phyloP scores from a whole-genome alignment of 2,888 invertebrate genomes.

The Pandemis cinnamomeana region DNA sequence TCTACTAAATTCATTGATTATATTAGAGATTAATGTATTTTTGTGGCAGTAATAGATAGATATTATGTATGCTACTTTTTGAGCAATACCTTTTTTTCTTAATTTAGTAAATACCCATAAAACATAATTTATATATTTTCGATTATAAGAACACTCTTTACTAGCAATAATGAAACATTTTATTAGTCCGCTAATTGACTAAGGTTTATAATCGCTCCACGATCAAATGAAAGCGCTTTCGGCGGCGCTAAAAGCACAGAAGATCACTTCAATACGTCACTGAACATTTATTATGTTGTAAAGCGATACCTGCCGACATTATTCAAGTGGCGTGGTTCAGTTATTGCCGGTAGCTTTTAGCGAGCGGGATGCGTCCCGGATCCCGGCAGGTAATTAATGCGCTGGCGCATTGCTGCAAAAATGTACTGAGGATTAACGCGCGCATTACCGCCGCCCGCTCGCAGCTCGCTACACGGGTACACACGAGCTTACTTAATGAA shows the following conservation, averaged over 20 bases:
- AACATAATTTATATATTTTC: too few species aligned
- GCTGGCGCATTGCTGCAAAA: constrained; percentile 54
- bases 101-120: too few species aligned
- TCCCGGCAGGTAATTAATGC: constrained; percentile 52
- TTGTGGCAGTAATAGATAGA: background rate
- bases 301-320: constrained; percentile 37
- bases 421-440: constrained; percentile 47
- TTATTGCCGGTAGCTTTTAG: constrained; percentile 55
- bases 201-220: background rate
- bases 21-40: too few species aligned
- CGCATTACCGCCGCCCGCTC: constrained; percentile 38
- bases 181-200: too few species aligned
- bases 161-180: too few species aligned
- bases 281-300: constrained; percentile 21
- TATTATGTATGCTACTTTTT: background rate
- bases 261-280: background rate
- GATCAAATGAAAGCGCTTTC: background rate
- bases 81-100: too few species aligned
- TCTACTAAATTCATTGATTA: background rate
- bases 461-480: constrained; percentile 7
- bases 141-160: too few species aligned
- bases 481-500: background rate
- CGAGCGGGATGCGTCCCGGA: constrained; percentile 42
- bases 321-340: constrained; percentile 47
- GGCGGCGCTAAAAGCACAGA: background rate